phyloP scores from a whole-genome alignment of 2,113 vertebrate species.

The Zosterops lateralis region DNA sequence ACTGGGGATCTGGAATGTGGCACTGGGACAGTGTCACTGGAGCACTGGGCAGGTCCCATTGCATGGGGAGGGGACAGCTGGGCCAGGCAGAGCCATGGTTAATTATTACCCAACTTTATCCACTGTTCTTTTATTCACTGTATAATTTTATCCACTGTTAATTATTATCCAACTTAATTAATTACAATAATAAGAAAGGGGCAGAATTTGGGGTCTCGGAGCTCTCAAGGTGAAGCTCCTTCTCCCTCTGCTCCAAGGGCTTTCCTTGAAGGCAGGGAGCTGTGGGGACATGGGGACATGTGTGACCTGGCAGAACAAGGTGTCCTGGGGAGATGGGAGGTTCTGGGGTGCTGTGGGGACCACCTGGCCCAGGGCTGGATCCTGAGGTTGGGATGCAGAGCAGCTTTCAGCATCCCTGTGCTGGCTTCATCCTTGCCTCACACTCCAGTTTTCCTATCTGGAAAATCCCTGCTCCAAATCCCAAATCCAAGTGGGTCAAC shows the following conservation, averaged over 20 bases:
- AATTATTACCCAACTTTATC: neutral
- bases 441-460: fast-evolving
- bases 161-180: neutral
- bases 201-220: neutral
- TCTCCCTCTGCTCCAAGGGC: neutral
- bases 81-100: neutral
- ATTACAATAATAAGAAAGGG: neutral
- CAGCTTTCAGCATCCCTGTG: neutral
- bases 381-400: neutral
- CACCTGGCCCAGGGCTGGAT: fast-evolving
- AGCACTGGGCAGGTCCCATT: neutral
- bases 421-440: fast-evolving
- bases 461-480: neutral
- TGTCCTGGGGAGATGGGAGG: neutral
- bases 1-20: neutral
- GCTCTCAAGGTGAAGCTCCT: neutral
- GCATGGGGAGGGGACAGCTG: neutral
- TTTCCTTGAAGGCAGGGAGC: neutral
- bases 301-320: neutral
- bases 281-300: neutral
- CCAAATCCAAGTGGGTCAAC: neutral
- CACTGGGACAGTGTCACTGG: fast-evolving
- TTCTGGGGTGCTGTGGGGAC: neutral
- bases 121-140: neutral
- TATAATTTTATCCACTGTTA: neutral